Conservation (phyloP, 2,888 invertebrate genomes). For the Liposcelis brunnea region DNA sequence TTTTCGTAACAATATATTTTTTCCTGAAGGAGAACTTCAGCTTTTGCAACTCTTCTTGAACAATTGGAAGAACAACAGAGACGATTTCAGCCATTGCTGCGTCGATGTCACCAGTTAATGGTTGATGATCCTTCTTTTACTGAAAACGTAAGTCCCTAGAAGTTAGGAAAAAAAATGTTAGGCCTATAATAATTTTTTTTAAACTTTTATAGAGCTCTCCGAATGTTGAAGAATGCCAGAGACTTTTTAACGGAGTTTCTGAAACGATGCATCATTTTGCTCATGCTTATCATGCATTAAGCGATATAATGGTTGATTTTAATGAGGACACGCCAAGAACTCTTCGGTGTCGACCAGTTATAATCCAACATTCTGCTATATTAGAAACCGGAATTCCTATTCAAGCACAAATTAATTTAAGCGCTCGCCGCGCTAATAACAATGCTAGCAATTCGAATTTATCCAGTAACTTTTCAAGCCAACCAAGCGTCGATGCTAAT, state of each 20-base stretch:
- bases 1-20: too few relatives aligned
- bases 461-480: constrained; percentile 13
- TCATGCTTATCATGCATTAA: constrained; percentile 76
- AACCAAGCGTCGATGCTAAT: constrained; percentile 14
- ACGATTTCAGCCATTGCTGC: constrained; percentile 47
- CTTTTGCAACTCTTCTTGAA: constrained; percentile 28
- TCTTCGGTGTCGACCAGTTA: constrained; percentile 50
- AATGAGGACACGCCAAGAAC: constrained; percentile 47
- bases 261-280: constrained; percentile 70
- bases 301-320: constrained; percentile 65
- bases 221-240: constrained; percentile 39
- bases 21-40: too few relatives aligned
- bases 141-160: constrained; percentile 22
- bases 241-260: constrained; percentile 52
- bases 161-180: too few relatives aligned
- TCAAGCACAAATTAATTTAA: constrained; percentile 27
- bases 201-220: constrained; percentile 21
- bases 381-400: constrained; percentile 48
- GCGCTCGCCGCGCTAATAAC: background rate
- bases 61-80: constrained; percentile 34
- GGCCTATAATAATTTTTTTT: too few relatives aligned
- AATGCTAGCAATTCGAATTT: background rate
- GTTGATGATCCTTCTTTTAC: constrained; percentile 38
- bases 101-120: constrained; percentile 42
- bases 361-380: constrained; percentile 49